Evolutionary conservation across 2,888 invertebrate species (phyloP), one percentile per base, ranked within the genome.

Genomic region (Prenolepis imparis): DNA sequence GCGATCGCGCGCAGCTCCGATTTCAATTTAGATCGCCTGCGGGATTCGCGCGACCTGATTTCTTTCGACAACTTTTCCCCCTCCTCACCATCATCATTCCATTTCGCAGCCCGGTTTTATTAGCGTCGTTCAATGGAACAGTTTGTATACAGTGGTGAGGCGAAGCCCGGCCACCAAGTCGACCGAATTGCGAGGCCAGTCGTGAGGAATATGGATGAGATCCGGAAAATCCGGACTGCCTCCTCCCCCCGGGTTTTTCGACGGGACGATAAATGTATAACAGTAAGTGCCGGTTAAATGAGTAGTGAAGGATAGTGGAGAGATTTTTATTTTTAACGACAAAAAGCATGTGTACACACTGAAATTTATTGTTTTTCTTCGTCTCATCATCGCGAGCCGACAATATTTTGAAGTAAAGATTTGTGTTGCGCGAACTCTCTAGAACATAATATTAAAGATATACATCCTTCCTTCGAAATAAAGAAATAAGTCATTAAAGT

Each of bases 1-100:
- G 52, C 75, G 68, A 84, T 75, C 74, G 67, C 55, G 41, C 11
- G 41, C 11, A 48, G 36, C 44, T 78, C 83, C 82, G 84, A 90
- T 90, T 90, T 90, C 90, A 88, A 90, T 90, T 90, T 90, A 80
- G 82, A 78, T 86, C 74, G 52, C 24, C 70, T 52, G 61, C 75
- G 70, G 72, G 86, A 87, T 87, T 86, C 6, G 28, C 59, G 78
- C 70, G 84, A 82, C 80, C 85, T 83, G 86, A 87, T 91, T 83
- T 88, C 86, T 87, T 85, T 75, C 87, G 75, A 88, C 86, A 80
- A 82, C 77, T n/a, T n/a, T n/a, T 67, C 75, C 78, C 41, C 4
- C 52, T n/a, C 52, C n/a, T n/a, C 8, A 0, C 36, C 36, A 3
- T 4, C 36, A 5, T 36, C 9, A 87, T 86, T 90, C 85, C 87